These are phyloP conservation scores for Drosophila mercatorum DNA, from an alignment of 2,888 invertebrate genomes.

Conservation along the genomic window DNA sequence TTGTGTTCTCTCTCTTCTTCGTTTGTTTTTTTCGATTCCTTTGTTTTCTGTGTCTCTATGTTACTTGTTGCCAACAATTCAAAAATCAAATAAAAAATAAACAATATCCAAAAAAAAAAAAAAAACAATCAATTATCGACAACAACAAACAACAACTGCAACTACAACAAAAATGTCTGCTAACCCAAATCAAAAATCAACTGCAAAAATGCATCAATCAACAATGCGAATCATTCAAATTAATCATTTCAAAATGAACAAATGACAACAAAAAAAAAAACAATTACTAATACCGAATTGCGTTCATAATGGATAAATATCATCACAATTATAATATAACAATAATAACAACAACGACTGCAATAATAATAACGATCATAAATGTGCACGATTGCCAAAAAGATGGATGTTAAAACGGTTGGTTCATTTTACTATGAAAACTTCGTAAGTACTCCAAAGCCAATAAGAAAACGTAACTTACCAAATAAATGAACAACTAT, in stretches of 20 bases:
- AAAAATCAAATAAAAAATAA: constrained; percentile 13
- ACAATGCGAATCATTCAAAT: constrained; percentile 45
- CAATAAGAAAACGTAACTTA: constrained; percentile 33
- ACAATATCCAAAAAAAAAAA: background rate
- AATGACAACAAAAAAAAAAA: constrained; percentile 3
- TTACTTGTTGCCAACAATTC: constrained; percentile 47
- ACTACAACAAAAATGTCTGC: constrained; percentile 51
- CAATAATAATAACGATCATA: constrained; percentile 39
- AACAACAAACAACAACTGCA: constrained; percentile 49
- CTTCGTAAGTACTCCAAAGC: constrained; percentile 91
- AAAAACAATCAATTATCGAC: constrained; percentile 31
- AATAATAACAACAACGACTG: constrained; percentile 31
- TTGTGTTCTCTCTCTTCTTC: constrained; percentile 75
- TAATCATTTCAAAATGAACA: constrained; percentile 30
- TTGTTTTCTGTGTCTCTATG: constrained; percentile 52
- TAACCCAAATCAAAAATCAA: constrained; percentile 47
- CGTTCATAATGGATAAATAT: constrained; percentile 37
- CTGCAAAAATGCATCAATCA: constrained; percentile 56
- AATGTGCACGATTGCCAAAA: constrained; percentile 85
- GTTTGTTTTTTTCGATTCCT: constrained; percentile 67
- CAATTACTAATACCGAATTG: constrained; percentile 57
- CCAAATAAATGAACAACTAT: constrained; percentile 49
- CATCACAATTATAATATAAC: constrained; percentile 12
- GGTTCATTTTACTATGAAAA: constrained; percentile 98
- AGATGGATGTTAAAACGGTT: constrained; percentile 98